Evolutionary conservation across 2,888 invertebrate species (phyloP), one percentile per base, ranked within the genome.

Genomic region (Tinea pellionella): DNA sequence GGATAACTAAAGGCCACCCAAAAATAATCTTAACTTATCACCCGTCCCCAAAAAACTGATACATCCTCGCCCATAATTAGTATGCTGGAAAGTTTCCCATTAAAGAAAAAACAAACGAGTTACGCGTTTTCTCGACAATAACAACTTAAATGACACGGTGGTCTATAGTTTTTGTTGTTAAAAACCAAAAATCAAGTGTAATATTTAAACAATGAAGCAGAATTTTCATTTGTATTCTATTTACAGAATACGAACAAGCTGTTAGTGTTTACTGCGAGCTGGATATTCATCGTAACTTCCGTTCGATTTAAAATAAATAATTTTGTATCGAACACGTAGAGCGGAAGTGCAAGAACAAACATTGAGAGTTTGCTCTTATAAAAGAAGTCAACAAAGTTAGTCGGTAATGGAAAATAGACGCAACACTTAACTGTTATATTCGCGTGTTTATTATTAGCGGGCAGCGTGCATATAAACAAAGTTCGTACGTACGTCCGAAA

Each of bases 371-470:
- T 67, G 73, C 74, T 75, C 75, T 78, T 74, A 76, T 43, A 59
- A 59, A 47, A 43, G 59, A 47, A 15, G 47, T 59, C 47, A 43
- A 47, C 59, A 47, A 47, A 16, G 47, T 59, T 47, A n/a, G 59
- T 13, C 47, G 2, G 29, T 43, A 59, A 73, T 69, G 72, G 75
- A 74, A 74, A 79, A 75, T 74, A 77, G 75, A 73, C 73, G 71
- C 71, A 15, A 71, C 71, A 69, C 73, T 72, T 69, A 77, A 55
- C 77, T 77, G 77, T 73, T 77, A 79, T n/a, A n/a, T 79, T 79
- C 78, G 80, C 78, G 71, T 75, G 70, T 73, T 42, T 84, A 86
- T 84, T 83, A 85, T 84, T 83, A 84, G 84, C 78, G 75, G 75
- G 19, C 47, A 1, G 79, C 79, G 76, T 79, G 80, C 80, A 81